Evolutionary conservation across 2,797 vertebrate species (phyloP), one percentile per base, ranked within the genome.

Genomic region (Rhinoraja longicauda): DNA sequence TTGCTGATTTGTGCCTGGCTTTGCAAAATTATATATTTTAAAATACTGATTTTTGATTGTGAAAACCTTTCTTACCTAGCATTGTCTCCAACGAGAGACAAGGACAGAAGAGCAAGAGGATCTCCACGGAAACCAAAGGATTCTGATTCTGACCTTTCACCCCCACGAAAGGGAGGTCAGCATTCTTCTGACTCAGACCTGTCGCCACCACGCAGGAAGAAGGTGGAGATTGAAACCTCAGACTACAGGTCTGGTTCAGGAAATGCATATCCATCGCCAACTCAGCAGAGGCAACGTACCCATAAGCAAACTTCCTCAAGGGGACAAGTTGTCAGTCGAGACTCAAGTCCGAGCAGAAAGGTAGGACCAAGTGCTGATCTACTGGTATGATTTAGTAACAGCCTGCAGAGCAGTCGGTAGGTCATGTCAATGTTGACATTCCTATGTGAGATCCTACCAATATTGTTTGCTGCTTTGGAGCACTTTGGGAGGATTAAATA

Each of bases 111-210:
- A 90, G 17, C 62, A 67, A 36, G 45, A 92, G 72, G n/a, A 1
- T 93, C 94, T 79, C 94, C 39, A 45, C 26, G 94, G 93, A 72
- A 39, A 45, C 94, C 72, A 45, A 93, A 0, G 0, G 93, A 24
- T 53, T 96, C 96, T 24, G 96, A 96, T 92, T 96, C 97, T 0
- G 96, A 97, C 94, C 93, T 96, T 8, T 97, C 95, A 21, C 96
- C 97, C 24, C 96, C 96, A 39, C 96, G 94, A 93, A 93, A 5
- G 21, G 93, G n/a, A 5, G 94, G 90, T 21, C 67, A 93, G 93
- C 79, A 0, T 0, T 94, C 94, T 92, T 96, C 96, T 2, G 97
- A 96, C 93, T 96, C 94, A 0, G 95, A 94, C 77, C 95, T 97
- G 0, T 98, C 97, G n/a, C 97, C 97, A 32, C 97, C 96, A 0